Conservation (phyloP, 2,888 invertebrate genomes). For the Agriopis leucophaearia region DNA sequence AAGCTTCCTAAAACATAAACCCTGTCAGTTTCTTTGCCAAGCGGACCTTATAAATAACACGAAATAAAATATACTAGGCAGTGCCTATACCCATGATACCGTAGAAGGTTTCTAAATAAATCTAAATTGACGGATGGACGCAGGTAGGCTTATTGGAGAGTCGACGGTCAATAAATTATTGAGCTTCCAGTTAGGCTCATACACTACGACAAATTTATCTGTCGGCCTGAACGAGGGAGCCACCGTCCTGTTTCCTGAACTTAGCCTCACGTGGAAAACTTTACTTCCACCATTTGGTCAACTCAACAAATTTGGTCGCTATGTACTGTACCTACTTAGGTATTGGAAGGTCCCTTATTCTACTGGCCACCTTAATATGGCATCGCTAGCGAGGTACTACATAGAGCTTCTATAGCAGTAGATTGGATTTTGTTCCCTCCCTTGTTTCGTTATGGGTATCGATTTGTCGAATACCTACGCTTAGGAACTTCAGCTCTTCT, state of each 20-base stretch:
- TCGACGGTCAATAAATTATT: constrained; percentile 15
- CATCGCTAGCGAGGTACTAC: too few relatives aligned
- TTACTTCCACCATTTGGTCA: too few relatives aligned
- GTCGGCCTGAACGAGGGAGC: background rate
- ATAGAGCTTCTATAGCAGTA: background rate
- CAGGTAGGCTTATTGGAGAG: constrained; percentile 22
- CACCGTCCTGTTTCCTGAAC: background rate
- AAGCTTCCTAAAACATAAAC: background rate
- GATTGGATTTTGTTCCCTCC: background rate
- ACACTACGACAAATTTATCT: background rate
- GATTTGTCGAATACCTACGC: too few relatives aligned
- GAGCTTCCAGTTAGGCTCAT: background rate
- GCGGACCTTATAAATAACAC: background rate
- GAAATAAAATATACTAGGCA: constrained; percentile 7
- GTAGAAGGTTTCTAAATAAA: constrained; percentile 24
- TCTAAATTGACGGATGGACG: constrained; percentile 25
- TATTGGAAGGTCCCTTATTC: too few relatives aligned
- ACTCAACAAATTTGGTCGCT: too few relatives aligned
- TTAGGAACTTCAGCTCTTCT: too few relatives aligned
- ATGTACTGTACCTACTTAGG: too few relatives aligned
- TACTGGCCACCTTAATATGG: too few relatives aligned
- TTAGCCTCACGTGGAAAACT: background rate
- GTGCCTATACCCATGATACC: background rate
- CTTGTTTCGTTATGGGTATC: background rate
- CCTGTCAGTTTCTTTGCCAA: background rate